Conservation (phyloP, 2,113 vertebrate genomes). For the Oostethus manadensis region DNA sequence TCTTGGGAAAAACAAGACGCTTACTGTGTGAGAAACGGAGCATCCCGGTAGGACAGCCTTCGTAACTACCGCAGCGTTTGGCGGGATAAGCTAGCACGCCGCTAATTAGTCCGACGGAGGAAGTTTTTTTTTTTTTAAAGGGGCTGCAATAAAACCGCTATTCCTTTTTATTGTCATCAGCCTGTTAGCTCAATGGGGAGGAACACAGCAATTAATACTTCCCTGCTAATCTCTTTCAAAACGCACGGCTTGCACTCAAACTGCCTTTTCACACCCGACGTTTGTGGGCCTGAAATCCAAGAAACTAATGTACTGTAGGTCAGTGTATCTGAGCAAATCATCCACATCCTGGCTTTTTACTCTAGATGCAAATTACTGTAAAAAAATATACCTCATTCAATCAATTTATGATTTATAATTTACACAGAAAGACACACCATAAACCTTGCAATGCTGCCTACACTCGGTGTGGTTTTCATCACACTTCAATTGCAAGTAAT, state of each 20-base stretch:
- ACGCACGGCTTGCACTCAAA: background rate
- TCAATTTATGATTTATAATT: no score
- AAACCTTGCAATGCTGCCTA: no score
- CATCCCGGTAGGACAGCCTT: slow-evolving; percentile 53
- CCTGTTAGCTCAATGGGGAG: slow-evolving; percentile 10
- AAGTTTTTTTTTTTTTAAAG: slow-evolving; percentile 27
- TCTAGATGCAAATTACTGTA: no score
- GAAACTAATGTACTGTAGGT: no score
- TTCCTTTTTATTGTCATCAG: slow-evolving; percentile 42
- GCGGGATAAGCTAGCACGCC: slow-evolving; percentile 41
- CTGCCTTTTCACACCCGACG: no score
- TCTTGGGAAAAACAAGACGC: slow-evolving; percentile 5
- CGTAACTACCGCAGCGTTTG: slow-evolving; percentile 48
- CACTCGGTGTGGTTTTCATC: no score
- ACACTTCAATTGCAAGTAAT: no score
- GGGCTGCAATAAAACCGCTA: slow-evolving; percentile 52
- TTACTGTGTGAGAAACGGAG: slow-evolving; percentile 7
- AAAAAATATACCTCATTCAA: no score
- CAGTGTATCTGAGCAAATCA: no score
- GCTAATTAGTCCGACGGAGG: slow-evolving; percentile 52
- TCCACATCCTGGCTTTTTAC: no score
- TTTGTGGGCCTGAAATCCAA: no score
- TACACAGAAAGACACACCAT: no score
- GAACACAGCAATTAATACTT: background rate
- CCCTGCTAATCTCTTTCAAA: slow-evolving; percentile 30